A percentile compares a stretch with the other conserved stretches of the same genome.
Evolutionary conservation across 2,888 invertebrate species (phyloP).

Genomic region (Ornithoptera alexandrae): DNA sequence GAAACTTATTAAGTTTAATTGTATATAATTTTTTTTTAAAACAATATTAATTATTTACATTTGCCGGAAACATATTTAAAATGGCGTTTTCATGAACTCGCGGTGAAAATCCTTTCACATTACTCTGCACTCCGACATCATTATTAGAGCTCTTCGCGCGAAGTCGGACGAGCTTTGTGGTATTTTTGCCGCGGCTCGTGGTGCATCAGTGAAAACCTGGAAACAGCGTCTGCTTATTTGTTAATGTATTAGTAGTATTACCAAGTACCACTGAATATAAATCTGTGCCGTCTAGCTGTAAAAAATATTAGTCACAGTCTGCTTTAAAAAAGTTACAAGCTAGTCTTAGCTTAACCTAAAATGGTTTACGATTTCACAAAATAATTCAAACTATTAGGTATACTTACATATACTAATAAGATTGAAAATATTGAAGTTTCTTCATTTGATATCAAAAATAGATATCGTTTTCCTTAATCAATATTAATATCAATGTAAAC

Average conservation of each 20-base stretch:
- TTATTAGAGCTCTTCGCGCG: slow-evolving; percentile 10
- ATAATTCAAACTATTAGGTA: too few species aligned
- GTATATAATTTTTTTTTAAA: too few species aligned
- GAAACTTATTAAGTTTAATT: too few species aligned
- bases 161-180: slow-evolving; percentile 16
- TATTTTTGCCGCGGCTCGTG: slow-evolving; percentile 3
- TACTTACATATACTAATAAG: too few species aligned
- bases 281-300: not conserved
- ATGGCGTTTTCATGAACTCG: not conserved
- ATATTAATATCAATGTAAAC: too few species aligned
- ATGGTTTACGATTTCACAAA: too few species aligned
- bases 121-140: slow-evolving; percentile 7
- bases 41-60: too few species aligned
- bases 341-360: too few species aligned
- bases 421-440: too few species aligned
- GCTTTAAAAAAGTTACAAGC: not conserved
- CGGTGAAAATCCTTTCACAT: slow-evolving; percentile 3
- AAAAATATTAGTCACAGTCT: not conserved
- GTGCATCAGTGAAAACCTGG: not conserved
- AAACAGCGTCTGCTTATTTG: not conserved
- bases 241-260: slow-evolving; percentile 1
- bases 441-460: too few species aligned
- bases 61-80: not conserved
- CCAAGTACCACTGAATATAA: not conserved
- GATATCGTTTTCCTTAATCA: too few species aligned